Evolutionary conservation across 2,797 vertebrate genomes (phyloP), one percentile per base, ranked within the genome.

Genomic region (Macrochelys suwanniensis): DNA sequence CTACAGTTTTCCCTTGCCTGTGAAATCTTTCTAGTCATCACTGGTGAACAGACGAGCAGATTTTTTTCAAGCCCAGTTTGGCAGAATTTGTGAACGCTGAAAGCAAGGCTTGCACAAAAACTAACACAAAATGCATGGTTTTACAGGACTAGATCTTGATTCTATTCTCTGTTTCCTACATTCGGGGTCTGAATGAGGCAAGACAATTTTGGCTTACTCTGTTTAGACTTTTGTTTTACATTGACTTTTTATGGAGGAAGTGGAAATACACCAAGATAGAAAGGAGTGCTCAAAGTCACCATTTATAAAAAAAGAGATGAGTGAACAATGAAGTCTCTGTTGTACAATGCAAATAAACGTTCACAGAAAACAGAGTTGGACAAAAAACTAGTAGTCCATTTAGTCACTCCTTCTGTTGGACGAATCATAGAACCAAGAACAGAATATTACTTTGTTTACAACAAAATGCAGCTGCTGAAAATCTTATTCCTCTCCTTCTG

Each of bases 101-200:
- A 90, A 90, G 87, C 9, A 88, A 92, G 93, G 83, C 21, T 56
- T 80, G 10, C 50, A 95, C 13, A 85, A 85, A 86, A 89, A 25
- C 61, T 82, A 83, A 86, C 23, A 76, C 74, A 77, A 31, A 76
- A 77, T 11, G 79, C 85, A 21, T 56, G 42, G 28, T 11, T 57
- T 71, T 59, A 59, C 51, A 82, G n/a, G 21, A 79, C 78, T 71
- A 84, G 25, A 51, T 50, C 83, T 77, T 77, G 25, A 49, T 28
- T 49, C 45, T 77, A 31, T 89, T 54, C 79, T 94, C 56, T 86
- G 17, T 71, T 89, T 89, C 76, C 79, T 88, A 87, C 51, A 56
- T 5, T 17, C 31, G 50, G 45, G 92, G 8, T 81, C n/a, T 90
- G 57, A 94, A 94, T 93, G 42, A 54, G 65, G 26, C 31, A 79